These are phyloP conservation scores for Psix sp. DNA, from an alignment of 1,140 invertebrate genomes.

Conservation along the genomic window DNA sequence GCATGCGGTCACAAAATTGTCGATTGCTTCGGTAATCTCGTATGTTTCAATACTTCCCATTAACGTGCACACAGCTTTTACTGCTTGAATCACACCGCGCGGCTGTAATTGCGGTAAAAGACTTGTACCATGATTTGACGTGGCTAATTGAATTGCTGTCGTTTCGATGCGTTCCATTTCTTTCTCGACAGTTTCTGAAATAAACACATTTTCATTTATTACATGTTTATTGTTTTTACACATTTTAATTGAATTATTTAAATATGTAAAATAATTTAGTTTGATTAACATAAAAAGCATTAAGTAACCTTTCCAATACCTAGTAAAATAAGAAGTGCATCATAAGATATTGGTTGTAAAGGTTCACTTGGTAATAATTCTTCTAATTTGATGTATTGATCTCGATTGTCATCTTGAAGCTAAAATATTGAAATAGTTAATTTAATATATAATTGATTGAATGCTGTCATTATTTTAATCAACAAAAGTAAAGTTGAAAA, in stretches of 20 bases:
- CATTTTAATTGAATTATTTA: too few relatives aligned
- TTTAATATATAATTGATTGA: conserved; percentile 1
- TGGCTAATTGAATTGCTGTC: conserved; percentile 79
- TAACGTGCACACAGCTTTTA: conserved; percentile 93
- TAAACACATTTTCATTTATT: conserved; percentile 2
- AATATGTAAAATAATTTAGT: too few relatives aligned
- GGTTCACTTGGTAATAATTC: conserved; percentile 86
- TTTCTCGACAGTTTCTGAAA: conserved; percentile 86
- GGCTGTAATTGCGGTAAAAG: conserved; percentile 77
- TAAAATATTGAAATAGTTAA: conserved; percentile 56
- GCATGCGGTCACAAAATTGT: conserved; percentile 83
- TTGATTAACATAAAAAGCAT: too few relatives aligned
- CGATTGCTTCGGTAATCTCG: conserved; percentile 86
- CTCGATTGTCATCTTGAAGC: conserved; percentile 85
- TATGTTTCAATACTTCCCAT: conserved; percentile 92
- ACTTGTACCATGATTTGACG: conserved; percentile 73
- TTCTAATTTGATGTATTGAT: conserved; percentile 83
- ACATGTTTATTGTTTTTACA: too few relatives aligned
- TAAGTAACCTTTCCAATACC: conserved; percentile 74
- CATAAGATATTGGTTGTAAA: conserved; percentile 84
- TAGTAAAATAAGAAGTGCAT: conserved; percentile 86
- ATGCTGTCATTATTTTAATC: too few relatives aligned
- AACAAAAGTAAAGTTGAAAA: too few relatives aligned
- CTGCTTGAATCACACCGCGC: conserved; percentile 87
- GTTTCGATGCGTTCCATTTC: conserved; percentile 87